A percentile compares a stretch with the other conserved stretches of the same genome.
phyloP scores from a whole-genome alignment of 2,888 invertebrate species.

The Artemia sinica region DNA sequence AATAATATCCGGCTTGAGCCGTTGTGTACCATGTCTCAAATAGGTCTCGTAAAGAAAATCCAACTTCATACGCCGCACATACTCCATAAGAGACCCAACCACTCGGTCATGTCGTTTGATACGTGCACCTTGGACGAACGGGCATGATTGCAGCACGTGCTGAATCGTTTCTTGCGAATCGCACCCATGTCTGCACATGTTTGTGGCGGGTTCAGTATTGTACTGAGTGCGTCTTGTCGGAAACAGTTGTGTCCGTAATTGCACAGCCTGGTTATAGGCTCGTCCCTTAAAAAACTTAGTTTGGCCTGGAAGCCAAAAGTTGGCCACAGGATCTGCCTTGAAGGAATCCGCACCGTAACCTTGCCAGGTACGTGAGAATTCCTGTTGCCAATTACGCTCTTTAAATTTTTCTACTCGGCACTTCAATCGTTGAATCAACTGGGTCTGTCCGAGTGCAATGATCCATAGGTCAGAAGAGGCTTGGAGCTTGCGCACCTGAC shows the following conservation, averaged over 20 bases:
- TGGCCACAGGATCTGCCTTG: neutral
- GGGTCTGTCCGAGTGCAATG: no score
- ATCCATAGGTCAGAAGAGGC: no score
- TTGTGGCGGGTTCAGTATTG: neutral
- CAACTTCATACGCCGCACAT: neutral
- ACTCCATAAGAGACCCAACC: neutral
- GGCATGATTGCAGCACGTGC: neutral
- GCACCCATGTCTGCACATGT: neutral
- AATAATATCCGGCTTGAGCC: neutral
- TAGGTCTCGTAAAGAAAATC: neutral
- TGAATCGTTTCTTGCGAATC: neutral
- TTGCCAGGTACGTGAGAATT: slow-evolving; percentile 1
- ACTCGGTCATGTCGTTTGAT: neutral
- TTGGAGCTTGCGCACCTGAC: no score
- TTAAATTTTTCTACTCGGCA: no score
- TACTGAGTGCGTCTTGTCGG: neutral
- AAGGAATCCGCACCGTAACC: neutral
- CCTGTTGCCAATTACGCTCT: no score
- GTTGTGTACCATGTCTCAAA: neutral
- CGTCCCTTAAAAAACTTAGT: slow-evolving; percentile 5
- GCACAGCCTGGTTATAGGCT: neutral
- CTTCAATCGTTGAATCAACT: no score
- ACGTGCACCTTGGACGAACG: neutral
- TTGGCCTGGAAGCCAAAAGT: neutral
- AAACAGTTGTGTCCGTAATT: neutral